Base-by-base conservation (phyloP, 1,140 invertebrate genomes). In the Drosophila pruinosa region DNA sequence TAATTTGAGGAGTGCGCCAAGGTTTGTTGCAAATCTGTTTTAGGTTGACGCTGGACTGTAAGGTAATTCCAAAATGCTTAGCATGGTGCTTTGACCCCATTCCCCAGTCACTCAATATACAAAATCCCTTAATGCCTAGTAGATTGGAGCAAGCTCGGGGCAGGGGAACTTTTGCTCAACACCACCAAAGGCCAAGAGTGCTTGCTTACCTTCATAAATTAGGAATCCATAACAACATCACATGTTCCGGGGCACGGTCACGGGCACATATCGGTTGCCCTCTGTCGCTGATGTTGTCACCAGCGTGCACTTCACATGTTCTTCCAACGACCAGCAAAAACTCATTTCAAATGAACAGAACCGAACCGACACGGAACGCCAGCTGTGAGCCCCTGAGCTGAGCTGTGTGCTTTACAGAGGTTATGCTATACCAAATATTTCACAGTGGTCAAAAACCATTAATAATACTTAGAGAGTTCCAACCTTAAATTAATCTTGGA, bases 171-270 rank as follows among this genome's bases (percentile, higher is more conserved):
- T 12, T 14, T 41, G 10, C 41, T 41, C 63, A 65, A 36, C 31
- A 43, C 45, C 26, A 39, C 31, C 26, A 17, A 58, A 57, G 77
- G 61, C 61, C 65, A 78, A 61, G 58, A 88, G 77, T 88, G 81
- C 88, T 86, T 86, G 82, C 76, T 88, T 86, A 88, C 81, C 82
- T 88, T 72, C 81, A 86, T 86, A 88, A 88, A 88, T 86, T 86
- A 86, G 88, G 86, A 86, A 88, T 86, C 85, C 67, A 75, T 77
- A 75, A 61, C 17, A 36, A 47, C 41, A 43, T 36, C 62, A 58
- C 69, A 72, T 72, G 53, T 65, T 71, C 41, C 52, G 53, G 28
- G 53, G 26, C 48, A 57, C 48, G 43, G 34, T 57, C 61, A 65
- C 50, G 61, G 52, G 61, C 68, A 71, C 61, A 71, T 71, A 52